A percentile compares a stretch with the other conserved stretches of the same genome.
Conservation (phyloP, 2,797 vertebrate genomes). For the Leucoraja ocellata region DNA sequence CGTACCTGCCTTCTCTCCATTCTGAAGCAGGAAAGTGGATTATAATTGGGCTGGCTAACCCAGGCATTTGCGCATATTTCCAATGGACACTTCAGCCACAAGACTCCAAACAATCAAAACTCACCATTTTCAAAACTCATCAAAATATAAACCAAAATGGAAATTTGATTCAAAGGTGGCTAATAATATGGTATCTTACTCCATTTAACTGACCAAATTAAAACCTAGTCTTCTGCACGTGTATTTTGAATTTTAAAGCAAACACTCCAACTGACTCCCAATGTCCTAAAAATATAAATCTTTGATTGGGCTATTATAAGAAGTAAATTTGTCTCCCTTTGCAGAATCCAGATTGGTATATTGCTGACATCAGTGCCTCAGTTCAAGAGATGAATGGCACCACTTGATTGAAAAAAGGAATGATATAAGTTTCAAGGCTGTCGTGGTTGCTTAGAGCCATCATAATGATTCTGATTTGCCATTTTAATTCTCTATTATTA, state of each 20-base stretch:
- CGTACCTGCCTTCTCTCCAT: too few relatives aligned
- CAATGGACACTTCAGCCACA: background rate
- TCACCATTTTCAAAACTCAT: background rate
- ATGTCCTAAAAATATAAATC: background rate
- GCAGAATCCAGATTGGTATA: background rate
- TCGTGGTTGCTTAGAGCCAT: background rate
- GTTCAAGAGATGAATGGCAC: background rate
- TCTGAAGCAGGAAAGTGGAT: background rate
- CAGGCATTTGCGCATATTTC: too few relatives aligned
- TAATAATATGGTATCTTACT: background rate
- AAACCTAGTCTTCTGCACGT: background rate
- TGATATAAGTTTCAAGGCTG: conserved; percentile 11
- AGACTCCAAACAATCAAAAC: background rate
- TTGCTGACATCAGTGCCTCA: background rate
- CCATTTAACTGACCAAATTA: too few relatives aligned
- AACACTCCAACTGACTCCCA: background rate
- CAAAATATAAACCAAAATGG: background rate
- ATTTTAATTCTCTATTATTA: background rate
- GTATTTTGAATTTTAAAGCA: background rate
- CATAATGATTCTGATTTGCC: background rate
- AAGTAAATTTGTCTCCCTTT: background rate
- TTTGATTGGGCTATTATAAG: background rate
- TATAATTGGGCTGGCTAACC: too few relatives aligned
- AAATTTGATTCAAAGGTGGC: background rate
- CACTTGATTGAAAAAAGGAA: conserved; percentile 26